phyloP scores from a whole-genome alignment of 2,888 invertebrate genomes.

The Eulithis testata region DNA sequence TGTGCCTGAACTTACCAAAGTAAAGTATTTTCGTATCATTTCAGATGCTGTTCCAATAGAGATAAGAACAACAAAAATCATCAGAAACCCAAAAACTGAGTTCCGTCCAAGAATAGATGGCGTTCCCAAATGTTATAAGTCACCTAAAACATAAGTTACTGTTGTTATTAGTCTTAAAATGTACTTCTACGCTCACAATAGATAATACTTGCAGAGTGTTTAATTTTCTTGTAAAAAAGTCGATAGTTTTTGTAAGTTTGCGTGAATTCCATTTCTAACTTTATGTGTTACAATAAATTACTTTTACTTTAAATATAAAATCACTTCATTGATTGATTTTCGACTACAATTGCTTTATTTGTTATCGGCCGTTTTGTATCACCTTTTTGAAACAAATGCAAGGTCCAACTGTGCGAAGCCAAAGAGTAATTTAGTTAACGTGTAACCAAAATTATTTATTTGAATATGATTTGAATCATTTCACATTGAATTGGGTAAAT shows the following conservation, averaged over 20 bases:
- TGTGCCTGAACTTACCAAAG: too few species aligned
- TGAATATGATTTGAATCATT: too few species aligned
- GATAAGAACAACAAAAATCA: conserved; percentile 13
- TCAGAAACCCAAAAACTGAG: conserved; percentile 5
- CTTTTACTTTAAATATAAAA: too few species aligned
- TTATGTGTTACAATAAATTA: too few species aligned
- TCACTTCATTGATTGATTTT: background rate
- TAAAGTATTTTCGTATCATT: conserved; percentile 12
- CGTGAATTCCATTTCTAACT: too few species aligned
- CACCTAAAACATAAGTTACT: background rate
- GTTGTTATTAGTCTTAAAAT: too few species aligned
- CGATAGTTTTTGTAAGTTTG: too few species aligned
- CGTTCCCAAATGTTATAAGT: background rate
- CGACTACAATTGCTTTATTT: conserved; percentile 20
- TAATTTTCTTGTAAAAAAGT: too few species aligned
- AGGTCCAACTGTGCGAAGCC: conserved; percentile 16
- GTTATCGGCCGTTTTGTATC: conserved; percentile 14
- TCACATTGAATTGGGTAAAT: too few species aligned
- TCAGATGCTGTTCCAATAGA: conserved; percentile 24
- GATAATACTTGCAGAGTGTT: too few species aligned
- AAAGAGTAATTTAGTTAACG: background rate
- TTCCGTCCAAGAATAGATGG: background rate
- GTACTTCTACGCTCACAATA: too few species aligned
- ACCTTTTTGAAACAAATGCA: conserved; percentile 18
- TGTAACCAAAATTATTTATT: too few species aligned